Evolutionary conservation across 2,797 vertebrate genomes (phyloP), one percentile per base, ranked within the genome.

Genomic region (Anableps anableps): DNA sequence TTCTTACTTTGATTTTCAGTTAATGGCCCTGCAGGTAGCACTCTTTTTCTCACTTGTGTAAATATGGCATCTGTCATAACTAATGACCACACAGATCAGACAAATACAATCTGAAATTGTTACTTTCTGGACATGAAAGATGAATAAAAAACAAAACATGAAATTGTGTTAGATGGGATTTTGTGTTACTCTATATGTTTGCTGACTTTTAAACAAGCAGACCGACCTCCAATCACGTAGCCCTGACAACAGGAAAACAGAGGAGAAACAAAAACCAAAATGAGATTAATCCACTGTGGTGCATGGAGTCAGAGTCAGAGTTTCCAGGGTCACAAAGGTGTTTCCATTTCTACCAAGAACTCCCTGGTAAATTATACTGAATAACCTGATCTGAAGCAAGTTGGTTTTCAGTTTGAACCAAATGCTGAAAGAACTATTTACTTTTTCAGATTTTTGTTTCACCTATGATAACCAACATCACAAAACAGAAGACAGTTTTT

Each of bases 1-100:
- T 78, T 26, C 60, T n/a, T 55, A 14, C 41, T 58, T 73, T 31
- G 38, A n/a, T 80, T 79, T 71, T 38, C 29, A 50, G 47, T 79
- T 51, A 74, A 66, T 48, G 48, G 68, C 58, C 77, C 36, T 68
- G 75, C 80, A 83, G 81, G 77, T 83, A 53, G 29, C 9, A 68
- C 60, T 62, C 26, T 26, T n/a, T 48, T 83, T 4, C n/a, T 0
- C n/a, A 0, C 17, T 36, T 8, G 0, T 21, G 73, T 45, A 48
- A 41, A 17, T 10, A 23, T 45, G 26, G 8, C 14, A 31, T 78
- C 70, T 0, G 10, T 45, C 41, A 38, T 72, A 70, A 1, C 17
- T 64, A 45, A 38, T 60, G 16, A 38, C 26, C 34, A 51, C 11
- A 72, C 8, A n/a, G 3, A 47, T 29, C 17, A 38, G 31, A 48